phyloP scores from a whole-genome alignment of 30 jellyfish, hydroid and myxozoan species.

The Rhopilema esculentum region DNA sequence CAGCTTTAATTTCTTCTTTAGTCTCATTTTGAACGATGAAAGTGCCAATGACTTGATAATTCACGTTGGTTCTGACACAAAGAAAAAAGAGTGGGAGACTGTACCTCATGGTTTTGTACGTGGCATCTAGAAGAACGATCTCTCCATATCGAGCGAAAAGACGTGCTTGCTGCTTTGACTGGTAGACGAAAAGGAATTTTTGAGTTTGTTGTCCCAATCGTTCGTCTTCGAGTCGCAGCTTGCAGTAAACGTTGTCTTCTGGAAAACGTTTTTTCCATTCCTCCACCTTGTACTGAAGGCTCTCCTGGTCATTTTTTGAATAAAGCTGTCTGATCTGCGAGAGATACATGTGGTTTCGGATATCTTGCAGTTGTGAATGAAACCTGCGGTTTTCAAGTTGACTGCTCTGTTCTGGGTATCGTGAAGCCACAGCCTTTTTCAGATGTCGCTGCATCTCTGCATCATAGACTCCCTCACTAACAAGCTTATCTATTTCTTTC shows the following conservation, averaged over 20 bases:
- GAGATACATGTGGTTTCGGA: slow-evolving; percentile 13
- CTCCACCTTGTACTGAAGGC: neutral
- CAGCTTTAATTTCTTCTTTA: slow-evolving; percentile 36
- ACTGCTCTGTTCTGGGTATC: slow-evolving; percentile 19
- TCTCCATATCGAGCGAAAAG: slow-evolving; percentile 2
- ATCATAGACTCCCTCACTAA: slow-evolving; percentile 37
- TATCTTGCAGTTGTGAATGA: slow-evolving; percentile 1
- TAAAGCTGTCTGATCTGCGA: slow-evolving; percentile 10
- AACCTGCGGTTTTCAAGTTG: slow-evolving; percentile 17
- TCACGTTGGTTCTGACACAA: slow-evolving; percentile 53
- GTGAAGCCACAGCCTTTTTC: slow-evolving; percentile 8
- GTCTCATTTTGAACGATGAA: slow-evolving; percentile 45
- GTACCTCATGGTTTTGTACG: slow-evolving; percentile 36
- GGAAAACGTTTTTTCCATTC: neutral
- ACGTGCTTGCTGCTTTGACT: slow-evolving; percentile 38
- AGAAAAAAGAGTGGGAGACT: slow-evolving; percentile 12
- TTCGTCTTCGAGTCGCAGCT: slow-evolving; percentile 7
- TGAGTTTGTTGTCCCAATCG: slow-evolving; percentile 16
- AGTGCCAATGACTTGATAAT: slow-evolving; percentile 46
- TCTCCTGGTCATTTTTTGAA: slow-evolving; percentile 14
- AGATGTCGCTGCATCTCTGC: slow-evolving; percentile 49
- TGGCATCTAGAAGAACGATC: slow-evolving; percentile 26
- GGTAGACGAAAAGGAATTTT: slow-evolving; percentile 22
- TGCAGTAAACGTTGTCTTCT: neutral
- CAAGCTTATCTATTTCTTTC: slow-evolving; percentile 14